phyloP scores from a whole-genome alignment of 2,888 invertebrate species.

The Drosophila stalkeri region DNA sequence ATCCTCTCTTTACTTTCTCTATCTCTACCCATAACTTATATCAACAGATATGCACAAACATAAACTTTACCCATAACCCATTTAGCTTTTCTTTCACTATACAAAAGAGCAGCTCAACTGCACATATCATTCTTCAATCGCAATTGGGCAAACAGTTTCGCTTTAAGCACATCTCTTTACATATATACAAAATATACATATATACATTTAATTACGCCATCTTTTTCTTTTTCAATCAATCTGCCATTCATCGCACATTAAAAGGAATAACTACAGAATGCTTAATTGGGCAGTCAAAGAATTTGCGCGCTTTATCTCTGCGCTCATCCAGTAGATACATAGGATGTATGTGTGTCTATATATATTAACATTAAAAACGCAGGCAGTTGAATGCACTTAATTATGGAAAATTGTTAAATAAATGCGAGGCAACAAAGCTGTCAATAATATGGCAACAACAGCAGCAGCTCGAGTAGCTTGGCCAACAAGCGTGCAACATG shows the following conservation, averaged over 20 bases:
- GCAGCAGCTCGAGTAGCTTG: slow-evolving; percentile 18
- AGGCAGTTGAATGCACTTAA: slow-evolving; percentile 43
- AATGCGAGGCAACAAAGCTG: slow-evolving; percentile 34
- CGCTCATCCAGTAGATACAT: not conserved
- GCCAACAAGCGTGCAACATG: slow-evolving; percentile 48
- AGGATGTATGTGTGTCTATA: not conserved
- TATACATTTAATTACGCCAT: not conserved
- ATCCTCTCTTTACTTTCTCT: too few species aligned
- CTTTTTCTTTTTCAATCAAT: not conserved
- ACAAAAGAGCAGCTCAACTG: too few species aligned
- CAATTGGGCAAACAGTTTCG: not conserved
- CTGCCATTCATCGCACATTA: not conserved
- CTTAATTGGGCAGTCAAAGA: slow-evolving; percentile 10
- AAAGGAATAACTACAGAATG: not conserved
- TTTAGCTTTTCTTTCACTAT: too few species aligned
- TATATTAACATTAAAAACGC: slow-evolving; percentile 32
- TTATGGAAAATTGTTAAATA: slow-evolving; percentile 37
- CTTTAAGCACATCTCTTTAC: not conserved
- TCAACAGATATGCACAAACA: too few species aligned
- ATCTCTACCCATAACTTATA: too few species aligned
- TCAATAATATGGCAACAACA: slow-evolving; percentile 28
- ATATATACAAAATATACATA: not conserved
- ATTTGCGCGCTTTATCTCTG: not conserved
- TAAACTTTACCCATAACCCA: too few species aligned
- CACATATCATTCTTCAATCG: not conserved